Conservation (phyloP, 2,888 invertebrate species). For the Mactromeris polynyma region DNA sequence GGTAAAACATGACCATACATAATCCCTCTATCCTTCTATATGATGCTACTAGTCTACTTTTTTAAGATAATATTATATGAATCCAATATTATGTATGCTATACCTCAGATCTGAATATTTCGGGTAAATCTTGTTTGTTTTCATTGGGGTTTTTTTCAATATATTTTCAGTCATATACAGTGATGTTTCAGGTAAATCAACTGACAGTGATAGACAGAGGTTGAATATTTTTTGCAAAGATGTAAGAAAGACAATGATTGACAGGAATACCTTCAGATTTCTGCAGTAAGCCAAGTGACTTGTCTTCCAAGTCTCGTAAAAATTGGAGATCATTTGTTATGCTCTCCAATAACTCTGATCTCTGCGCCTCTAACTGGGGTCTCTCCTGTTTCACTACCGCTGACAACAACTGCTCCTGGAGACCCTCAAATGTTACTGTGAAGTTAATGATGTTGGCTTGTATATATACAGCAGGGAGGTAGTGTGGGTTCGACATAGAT, state of each 20-base stretch:
- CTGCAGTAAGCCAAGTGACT: slow-evolving; percentile 85
- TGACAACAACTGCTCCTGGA: slow-evolving; percentile 87
- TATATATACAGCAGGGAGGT: slow-evolving; percentile 86
- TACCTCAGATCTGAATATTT: too few species aligned
- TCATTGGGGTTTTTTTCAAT: too few species aligned
- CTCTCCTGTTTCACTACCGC: slow-evolving; percentile 87
- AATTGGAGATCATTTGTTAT: slow-evolving; percentile 84
- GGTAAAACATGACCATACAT: too few species aligned
- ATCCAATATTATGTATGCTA: too few species aligned
- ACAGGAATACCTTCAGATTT: slow-evolving; percentile 82
- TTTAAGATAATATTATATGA: too few species aligned
- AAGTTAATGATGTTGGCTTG: slow-evolving; percentile 87
- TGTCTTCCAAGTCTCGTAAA: slow-evolving; percentile 86
- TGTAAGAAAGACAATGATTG: too few species aligned
- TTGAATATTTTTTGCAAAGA: neutral
- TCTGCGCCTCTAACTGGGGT: slow-evolving; percentile 84
- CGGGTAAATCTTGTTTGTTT: too few species aligned
- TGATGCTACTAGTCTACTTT: too few species aligned
- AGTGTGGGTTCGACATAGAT: slow-evolving; percentile 86
- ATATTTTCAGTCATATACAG: too few species aligned
- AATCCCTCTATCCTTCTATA: too few species aligned
- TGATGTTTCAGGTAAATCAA: too few species aligned
- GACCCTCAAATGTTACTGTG: slow-evolving; percentile 87
- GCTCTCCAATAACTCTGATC: slow-evolving; percentile 83
- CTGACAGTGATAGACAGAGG: too few species aligned